Evolutionary conservation across 2,888 invertebrate genomes (phyloP).

Genomic region (Heliconius erato): DNA sequence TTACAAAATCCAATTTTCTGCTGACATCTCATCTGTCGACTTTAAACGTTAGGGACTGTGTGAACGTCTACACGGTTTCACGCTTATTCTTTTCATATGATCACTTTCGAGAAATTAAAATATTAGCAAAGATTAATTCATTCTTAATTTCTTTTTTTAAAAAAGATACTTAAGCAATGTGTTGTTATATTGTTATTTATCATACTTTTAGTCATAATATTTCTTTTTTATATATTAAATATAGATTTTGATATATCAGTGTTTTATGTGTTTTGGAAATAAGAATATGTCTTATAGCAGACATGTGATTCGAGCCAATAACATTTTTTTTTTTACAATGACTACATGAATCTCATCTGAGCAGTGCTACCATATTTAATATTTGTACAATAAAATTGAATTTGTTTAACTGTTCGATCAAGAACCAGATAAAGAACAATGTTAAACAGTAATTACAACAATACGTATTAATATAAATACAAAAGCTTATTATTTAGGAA

Average conservation of each 20-base stretch:
- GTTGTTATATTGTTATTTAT: neutral
- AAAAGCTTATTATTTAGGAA: too few relatives aligned
- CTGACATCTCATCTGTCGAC: conserved; percentile 85
- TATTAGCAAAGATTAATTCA: conserved; percentile 43
- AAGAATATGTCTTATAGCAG: too few relatives aligned
- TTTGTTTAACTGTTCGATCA: neutral
- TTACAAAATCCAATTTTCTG: conserved; percentile 86
- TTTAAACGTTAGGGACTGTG: conserved; percentile 81
- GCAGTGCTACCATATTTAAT: too few relatives aligned
- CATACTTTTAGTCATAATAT: neutral
- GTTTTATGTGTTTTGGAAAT: neutral
- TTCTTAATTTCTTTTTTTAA: conserved; percentile 24
- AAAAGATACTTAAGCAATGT: conserved; percentile 24
- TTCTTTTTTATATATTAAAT: neutral
- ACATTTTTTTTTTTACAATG: too few relatives aligned
- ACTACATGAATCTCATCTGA: too few relatives aligned
- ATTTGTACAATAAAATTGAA: too few relatives aligned
- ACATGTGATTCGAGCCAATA: too few relatives aligned
- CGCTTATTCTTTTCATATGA: conserved; percentile 74
- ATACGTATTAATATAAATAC: too few relatives aligned
- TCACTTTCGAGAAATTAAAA: conserved; percentile 58
- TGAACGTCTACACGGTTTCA: conserved; percentile 80
- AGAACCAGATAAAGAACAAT: too few relatives aligned
- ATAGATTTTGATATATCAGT: neutral
- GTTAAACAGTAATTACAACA: too few relatives aligned